Evolutionary conservation across 2,113 vertebrate species (phyloP), one percentile per base, ranked within the genome.

Genomic region (Echinops telfairi): DNA sequence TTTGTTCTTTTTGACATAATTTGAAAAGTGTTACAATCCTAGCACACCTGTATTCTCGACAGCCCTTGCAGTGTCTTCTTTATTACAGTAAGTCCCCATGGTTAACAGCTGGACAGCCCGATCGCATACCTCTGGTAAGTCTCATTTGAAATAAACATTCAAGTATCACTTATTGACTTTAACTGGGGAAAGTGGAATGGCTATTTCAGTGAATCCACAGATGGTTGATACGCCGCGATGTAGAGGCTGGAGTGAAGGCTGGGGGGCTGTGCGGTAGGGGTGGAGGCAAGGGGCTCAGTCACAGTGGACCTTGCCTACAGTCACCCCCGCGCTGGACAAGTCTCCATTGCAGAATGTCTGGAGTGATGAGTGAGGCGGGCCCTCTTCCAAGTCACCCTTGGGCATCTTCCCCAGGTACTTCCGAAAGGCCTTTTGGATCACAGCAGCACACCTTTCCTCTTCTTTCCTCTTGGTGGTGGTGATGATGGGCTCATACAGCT

Each of bases 401-500:
- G 98, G 98, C 79, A 97, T 97, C 2, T 97, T 97, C 77, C 96
- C 47, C 96, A 99, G 96, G 96, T 99, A 96, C 75, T 97, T 98
- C 90, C 99, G 98, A 95, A 99, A 99, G 90, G 99, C 98, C 66
- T 98, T 99, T 95, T 99, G 99, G 93, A 99, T 99, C 64, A 99
- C 1, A 8, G 97, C 81, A 0, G 98, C 99, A 0, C 99, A 98
- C 36, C 98, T 97, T 29, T 99, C 99, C 91, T 99, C 99, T 89
- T 99, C 98, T 92, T 99, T 99, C 81, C 98, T 98, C 60, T 97
- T 98, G 80, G 99, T 98, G 0, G 99, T 99, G 19, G 98, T 99
- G 12, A 99, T 98, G 64, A 99, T 99, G 76, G 99, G 99, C 86
- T 99, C 99, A 1, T 98, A 98, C 58, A 98, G 97, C 71, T 98